These are phyloP conservation scores for Triplophysa bombifrons DNA, from an alignment of 2,797 vertebrate genomes.

Conservation along the genomic window DNA sequence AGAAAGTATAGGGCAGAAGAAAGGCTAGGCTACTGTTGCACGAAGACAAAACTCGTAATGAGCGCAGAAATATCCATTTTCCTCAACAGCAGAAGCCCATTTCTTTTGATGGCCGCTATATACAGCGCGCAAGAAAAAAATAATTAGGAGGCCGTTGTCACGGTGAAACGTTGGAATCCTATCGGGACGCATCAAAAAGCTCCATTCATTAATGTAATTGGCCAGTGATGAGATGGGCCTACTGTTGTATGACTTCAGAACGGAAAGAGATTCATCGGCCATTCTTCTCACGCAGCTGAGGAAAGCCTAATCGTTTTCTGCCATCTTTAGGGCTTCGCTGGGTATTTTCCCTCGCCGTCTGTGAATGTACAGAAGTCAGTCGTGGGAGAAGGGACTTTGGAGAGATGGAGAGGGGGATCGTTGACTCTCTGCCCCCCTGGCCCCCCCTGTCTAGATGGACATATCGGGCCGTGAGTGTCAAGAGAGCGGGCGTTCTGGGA, in stretches of 20 bases:
- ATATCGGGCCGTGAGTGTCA: conserved; percentile 15
- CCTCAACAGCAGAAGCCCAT: conserved; percentile 15
- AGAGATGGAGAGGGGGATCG: conserved; percentile 28
- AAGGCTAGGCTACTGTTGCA: neutral
- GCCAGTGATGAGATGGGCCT: conserved; percentile 69
- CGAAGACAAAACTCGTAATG: conserved; percentile 18
- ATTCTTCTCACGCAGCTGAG: conserved; percentile 31
- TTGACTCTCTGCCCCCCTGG: conserved; percentile 31
- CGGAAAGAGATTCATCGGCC: conserved; percentile 69
- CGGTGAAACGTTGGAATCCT: conserved; percentile 26
- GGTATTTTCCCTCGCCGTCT: neutral
- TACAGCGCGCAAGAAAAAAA: conserved; percentile 21
- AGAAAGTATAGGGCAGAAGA: neutral
- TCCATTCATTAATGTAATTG: conserved; percentile 78
- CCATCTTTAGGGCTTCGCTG: conserved; percentile 32
- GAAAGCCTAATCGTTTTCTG: conserved; percentile 38
- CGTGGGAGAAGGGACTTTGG: conserved; percentile 15
- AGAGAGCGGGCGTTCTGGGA: conserved; percentile 30
- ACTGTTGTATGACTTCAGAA: conserved; percentile 67
- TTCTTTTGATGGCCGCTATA: conserved; percentile 41
- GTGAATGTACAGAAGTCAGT: conserved; percentile 43
- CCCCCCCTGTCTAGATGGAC: conserved; percentile 41
- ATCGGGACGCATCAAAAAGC: conserved; percentile 48
- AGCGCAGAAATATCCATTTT: conserved; percentile 20
- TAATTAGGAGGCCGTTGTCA: conserved; percentile 53